These are phyloP conservation scores for Gymnocheta viridis DNA, from an alignment of 2,888 invertebrate species.

Conservation along the genomic window DNA sequence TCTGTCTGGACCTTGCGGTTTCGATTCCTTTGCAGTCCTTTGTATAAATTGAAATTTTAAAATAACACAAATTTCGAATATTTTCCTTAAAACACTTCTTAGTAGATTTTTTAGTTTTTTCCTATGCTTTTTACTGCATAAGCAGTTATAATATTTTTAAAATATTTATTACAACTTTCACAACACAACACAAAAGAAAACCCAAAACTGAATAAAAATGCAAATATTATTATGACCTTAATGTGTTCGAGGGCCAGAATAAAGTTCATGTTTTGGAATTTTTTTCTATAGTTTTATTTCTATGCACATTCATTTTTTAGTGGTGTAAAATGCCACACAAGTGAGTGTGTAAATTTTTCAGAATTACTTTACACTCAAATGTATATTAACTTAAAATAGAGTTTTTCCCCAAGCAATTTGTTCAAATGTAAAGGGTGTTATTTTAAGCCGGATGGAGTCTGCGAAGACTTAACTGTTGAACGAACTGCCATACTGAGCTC, in stretches of 20 bases:
- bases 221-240: conserved; percentile 24
- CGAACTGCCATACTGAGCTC: too few relatives aligned
- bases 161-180: not conserved
- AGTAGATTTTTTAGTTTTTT: too few relatives aligned
- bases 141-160: not conserved
- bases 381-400: too few relatives aligned
- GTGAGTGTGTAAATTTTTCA: not conserved
- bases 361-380: not conserved
- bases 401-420: too few relatives aligned
- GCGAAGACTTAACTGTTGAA: too few relatives aligned
- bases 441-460: too few relatives aligned
- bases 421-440: too few relatives aligned
- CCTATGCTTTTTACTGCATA: not conserved
- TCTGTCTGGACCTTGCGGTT: too few relatives aligned
- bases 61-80: too few relatives aligned
- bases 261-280: not conserved
- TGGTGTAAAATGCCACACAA: not conserved
- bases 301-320: not conserved
- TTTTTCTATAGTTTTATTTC: not conserved
- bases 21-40: too few relatives aligned
- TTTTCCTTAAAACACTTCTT: too few relatives aligned
- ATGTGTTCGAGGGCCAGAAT: conserved; percentile 1
- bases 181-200: not conserved
- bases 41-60: too few relatives aligned
- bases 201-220: not conserved